phyloP scores from a whole-genome alignment of 2,797 vertebrate species.

The Myripristis jacobus region DNA sequence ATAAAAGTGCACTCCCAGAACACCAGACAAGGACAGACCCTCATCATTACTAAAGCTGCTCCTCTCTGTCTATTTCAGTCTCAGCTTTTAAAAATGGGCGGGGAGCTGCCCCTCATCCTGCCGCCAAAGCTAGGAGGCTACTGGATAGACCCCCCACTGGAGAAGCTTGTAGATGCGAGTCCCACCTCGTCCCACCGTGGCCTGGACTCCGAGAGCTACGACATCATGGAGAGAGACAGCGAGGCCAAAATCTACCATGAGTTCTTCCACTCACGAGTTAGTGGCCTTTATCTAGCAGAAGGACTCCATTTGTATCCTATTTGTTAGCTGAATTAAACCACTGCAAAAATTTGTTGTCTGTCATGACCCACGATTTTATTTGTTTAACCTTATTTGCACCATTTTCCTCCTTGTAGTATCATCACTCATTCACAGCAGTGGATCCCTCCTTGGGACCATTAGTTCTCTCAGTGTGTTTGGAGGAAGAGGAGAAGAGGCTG shows the following conservation, averaged over 20 bases:
- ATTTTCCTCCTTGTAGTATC: conserved; percentile 70
- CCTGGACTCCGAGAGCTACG: conserved; percentile 73
- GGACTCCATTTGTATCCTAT: background rate
- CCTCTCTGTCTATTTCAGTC: conserved; percentile 59
- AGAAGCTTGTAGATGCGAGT: conserved; percentile 75
- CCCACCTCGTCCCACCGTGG: conserved; percentile 71
- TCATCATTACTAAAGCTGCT: conserved; percentile 26
- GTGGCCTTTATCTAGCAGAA: conserved; percentile 27
- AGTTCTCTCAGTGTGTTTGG: conserved; percentile 85
- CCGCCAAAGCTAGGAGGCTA: conserved; percentile 82
- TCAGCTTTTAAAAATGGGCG: conserved; percentile 84
- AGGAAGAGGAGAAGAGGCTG: conserved; percentile 83
- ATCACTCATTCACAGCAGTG: conserved; percentile 84
- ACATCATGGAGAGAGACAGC: conserved; percentile 85
- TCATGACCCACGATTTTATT: background rate
- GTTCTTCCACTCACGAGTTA: conserved; percentile 81
- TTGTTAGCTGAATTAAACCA: background rate
- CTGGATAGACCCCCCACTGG: conserved; percentile 85
- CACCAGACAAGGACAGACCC: background rate
- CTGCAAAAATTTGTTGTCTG: background rate
- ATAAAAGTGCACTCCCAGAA: background rate
- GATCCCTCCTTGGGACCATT: conserved; percentile 80
- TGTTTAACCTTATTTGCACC: background rate
- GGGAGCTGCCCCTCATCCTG: conserved; percentile 80
- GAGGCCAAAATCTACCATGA: conserved; percentile 83